Percentiles rank a stretch among this genome's conserved stretches.
Conservation (phyloP, 2,797 vertebrate species). For the Holocentrus rufus region DNA sequence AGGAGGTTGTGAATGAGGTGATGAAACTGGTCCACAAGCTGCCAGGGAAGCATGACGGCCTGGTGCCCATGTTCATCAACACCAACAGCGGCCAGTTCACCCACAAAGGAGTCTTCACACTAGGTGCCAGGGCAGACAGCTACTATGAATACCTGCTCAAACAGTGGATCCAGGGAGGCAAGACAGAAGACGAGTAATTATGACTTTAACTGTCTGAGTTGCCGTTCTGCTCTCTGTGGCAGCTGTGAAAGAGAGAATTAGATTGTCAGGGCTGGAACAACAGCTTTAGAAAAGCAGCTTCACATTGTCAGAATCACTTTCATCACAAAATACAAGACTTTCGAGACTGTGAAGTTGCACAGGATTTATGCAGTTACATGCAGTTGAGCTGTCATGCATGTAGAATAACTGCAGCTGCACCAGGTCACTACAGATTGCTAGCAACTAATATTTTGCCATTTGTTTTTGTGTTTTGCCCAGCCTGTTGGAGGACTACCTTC, state of each 20-base stretch:
- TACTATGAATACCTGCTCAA: slow-evolving; percentile 99
- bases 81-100: slow-evolving; percentile 95
- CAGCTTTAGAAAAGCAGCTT: background rate
- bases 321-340: background rate
- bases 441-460: background rate
- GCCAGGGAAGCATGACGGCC: slow-evolving; percentile 91
- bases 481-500: slow-evolving; percentile 90
- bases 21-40: slow-evolving; percentile 88
- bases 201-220: background rate
- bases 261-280: background rate
- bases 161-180: slow-evolving; percentile 97
- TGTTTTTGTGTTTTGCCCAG: slow-evolving; percentile 59
- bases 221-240: background rate
- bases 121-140: slow-evolving; percentile 96
- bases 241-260: background rate
- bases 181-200: slow-evolving; percentile 87
- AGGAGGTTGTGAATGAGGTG: slow-evolving; percentile 91
- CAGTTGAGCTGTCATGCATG: background rate
- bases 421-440: background rate
- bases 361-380: background rate
- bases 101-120: slow-evolving; percentile 90
- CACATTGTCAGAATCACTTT: background rate
- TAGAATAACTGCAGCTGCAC: background rate
- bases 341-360: too few species aligned
- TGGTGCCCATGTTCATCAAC: slow-evolving; percentile 99